Base-by-base conservation (phyloP, 1,140 invertebrate genomes). In the Coboldia fuscipes region DNA sequence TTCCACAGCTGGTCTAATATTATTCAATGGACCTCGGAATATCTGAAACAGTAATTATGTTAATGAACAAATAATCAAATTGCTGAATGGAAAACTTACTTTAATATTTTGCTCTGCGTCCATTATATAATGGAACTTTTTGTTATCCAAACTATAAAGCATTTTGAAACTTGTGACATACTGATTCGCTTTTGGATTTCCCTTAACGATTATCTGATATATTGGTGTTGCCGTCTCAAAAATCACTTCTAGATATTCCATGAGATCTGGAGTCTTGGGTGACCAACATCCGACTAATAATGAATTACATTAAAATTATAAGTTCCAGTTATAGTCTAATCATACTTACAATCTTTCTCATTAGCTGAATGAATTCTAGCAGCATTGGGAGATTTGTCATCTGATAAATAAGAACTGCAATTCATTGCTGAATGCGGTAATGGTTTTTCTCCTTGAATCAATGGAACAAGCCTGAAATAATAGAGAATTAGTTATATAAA, bases 101-200 rank as follows among this genome's bases (percentile, higher is more conserved):
- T n/a, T n/a, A n/a, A n/a, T 47, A 39, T 42, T 47, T 2, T 46
- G 45, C 10, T 42, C 45, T 7, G 45, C 44, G 39, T 48, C 48
- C 3, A 45, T 49, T 3, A 73, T 48, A 35, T 63, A 63, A 2
- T 62, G 65, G 43, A 66, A 76, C 2, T 53, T 46, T 5, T 55
- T 39, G 4, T 65, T 72, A 45, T 80, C 65, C 13, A 65, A 60
- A 18, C 75, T 76, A 43, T 75, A 73, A 34, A 75, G 48, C 4
- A 85, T 54, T 40, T 68, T 62, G 39, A 75, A 84, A 37, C 74
- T 75, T 4, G 76, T 79, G 13, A 85, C 72, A 46, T 69, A 80
- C 44, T 76, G 68, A 41, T 76, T 61, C 30, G 64, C 64, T 2
- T 60, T 37, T 0, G 68, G 62, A 50, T 60, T 70, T 15, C 81